These are phyloP conservation scores for Ephydatia muelleri DNA, from an alignment of 37 sponge, comb jelly and placozoan genomes.

Conservation along the genomic window DNA sequence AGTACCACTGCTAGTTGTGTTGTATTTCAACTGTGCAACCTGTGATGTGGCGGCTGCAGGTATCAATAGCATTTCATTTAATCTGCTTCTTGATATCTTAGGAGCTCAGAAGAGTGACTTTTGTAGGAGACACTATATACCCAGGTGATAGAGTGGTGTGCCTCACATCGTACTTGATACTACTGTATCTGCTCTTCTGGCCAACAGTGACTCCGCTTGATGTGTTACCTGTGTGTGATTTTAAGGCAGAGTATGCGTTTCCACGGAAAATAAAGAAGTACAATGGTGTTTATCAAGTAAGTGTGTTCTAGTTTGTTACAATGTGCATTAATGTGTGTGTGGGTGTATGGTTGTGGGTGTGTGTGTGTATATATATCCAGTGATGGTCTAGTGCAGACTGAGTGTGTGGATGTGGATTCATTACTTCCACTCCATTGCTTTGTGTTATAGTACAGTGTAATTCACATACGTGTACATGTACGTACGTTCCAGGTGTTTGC, in stretches of 20 bases:
- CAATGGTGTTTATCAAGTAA: not conserved
- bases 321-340: no score
- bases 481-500: not conserved
- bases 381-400: no score
- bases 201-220: constrained; percentile 31
- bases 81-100: not conserved
- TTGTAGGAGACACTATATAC: constrained; percentile 13
- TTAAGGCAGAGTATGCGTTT: constrained; percentile 24
- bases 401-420: no score
- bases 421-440: no score
- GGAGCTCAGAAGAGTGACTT: constrained; percentile 8
- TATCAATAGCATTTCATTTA: no score
- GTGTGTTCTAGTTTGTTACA: not conserved
- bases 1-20: not conserved
- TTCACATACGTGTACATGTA: not conserved
- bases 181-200: no score
- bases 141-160: constrained; percentile 22
- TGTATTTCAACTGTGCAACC: no score
- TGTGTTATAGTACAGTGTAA: not conserved
- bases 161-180: no score
- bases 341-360: no score
- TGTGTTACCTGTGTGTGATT: constrained; percentile 54
- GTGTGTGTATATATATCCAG: no score
- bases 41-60: no score
- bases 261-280: not conserved